Percentiles rank a stretch among this genome's conserved stretches.
Evolutionary conservation across 2,113 vertebrate species (phyloP).

Genomic region (Syrrhaptes paradoxus): DNA sequence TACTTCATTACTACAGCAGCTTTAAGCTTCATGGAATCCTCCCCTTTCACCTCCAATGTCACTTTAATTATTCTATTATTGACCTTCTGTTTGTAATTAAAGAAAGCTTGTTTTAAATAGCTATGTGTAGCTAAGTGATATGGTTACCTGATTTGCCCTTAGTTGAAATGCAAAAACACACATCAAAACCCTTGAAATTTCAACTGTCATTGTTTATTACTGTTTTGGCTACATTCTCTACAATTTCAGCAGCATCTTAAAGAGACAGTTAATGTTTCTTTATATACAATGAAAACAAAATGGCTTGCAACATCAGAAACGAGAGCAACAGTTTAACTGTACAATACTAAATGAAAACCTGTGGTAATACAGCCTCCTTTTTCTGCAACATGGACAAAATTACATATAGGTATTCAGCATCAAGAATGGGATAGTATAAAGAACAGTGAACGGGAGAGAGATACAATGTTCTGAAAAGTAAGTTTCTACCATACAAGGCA

Average conservation of each 20-base stretch:
- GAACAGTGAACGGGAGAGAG: conserved; percentile 71
- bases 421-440: conserved; percentile 75
- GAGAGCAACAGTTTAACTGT: conserved; percentile 82
- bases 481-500: conserved; percentile 79
- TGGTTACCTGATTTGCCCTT: neutral
- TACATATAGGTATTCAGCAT: conserved; percentile 78
- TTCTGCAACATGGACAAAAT: conserved; percentile 79
- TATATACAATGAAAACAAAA: conserved; percentile 86
- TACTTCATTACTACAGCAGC: neutral
- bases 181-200: conserved; percentile 74
- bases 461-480: conserved; percentile 75
- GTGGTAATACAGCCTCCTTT: conserved; percentile 76
- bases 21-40: neutral
- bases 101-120: neutral
- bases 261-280: conserved; percentile 83
- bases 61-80: neutral
- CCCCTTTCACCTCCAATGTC: neutral
- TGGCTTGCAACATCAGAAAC: conserved; percentile 83
- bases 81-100: neutral
- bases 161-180: conserved; percentile 34
- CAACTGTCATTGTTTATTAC: conserved; percentile 85
- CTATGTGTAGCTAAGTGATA: neutral
- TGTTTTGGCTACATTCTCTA: conserved; percentile 87
- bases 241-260: conserved; percentile 87
- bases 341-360: conserved; percentile 80